Conservation (phyloP, 1,140 invertebrate species). For the Chelonus insularis region DNA sequence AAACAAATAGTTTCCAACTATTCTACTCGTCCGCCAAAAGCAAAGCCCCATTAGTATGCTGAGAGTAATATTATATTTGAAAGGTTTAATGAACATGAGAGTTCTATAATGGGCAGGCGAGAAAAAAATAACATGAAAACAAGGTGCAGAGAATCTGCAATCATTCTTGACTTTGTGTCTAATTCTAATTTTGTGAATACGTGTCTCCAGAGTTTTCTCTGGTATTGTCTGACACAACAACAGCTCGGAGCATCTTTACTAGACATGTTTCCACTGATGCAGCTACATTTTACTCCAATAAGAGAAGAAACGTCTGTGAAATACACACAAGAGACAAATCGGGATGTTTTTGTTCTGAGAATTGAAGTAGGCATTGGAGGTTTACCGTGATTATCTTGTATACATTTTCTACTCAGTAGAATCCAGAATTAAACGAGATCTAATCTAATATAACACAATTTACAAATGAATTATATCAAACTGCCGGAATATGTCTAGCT, state of each 20-base stretch:
- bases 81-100: not conserved
- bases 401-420: too few species aligned
- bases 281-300: not conserved
- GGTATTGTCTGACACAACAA: conserved; percentile 1
- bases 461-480: not conserved
- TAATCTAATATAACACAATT: conserved; percentile 4
- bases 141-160: conserved; percentile 3
- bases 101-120: not conserved
- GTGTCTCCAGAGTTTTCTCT: not conserved
- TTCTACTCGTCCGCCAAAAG: too few species aligned
- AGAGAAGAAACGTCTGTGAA: not conserved
- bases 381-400: conserved; percentile 21
- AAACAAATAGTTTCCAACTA: too few species aligned
- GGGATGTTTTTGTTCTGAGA: not conserved
- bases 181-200: conserved; percentile 3
- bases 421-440: too few species aligned
- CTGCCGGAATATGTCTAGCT: conserved; percentile 2
- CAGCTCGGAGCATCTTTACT: not conserved
- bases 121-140: not conserved
- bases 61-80: too few species aligned
- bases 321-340: not conserved
- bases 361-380: conserved; percentile 1
- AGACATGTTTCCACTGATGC: not conserved
- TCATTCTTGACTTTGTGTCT: conserved; percentile 11
- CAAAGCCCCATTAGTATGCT: too few species aligned